phyloP scores from a whole-genome alignment of 2,113 vertebrate species.

The Crotophaga sulcirostris region DNA sequence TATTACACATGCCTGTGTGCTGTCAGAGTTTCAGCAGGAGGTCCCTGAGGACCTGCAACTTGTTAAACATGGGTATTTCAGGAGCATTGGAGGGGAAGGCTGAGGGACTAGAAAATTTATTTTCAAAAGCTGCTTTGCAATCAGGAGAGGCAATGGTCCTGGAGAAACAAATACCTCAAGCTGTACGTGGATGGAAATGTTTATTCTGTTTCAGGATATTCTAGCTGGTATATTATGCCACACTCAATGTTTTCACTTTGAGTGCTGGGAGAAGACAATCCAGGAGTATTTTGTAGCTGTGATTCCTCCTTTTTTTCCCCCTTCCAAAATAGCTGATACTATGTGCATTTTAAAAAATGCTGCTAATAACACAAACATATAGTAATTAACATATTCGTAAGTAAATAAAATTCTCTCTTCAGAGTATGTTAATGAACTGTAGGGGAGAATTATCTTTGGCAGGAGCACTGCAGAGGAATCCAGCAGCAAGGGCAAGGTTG shows the following conservation, averaged over 20 bases:
- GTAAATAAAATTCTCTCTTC: not conserved
- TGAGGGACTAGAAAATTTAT: not conserved
- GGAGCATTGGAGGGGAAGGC: not conserved
- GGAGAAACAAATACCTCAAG: slow-evolving; percentile 13
- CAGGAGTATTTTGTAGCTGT: not conserved
- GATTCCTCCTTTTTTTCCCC: not conserved
- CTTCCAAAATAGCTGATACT: not conserved
- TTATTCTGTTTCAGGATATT: not conserved
- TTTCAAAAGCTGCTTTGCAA: slow-evolving; percentile 17
- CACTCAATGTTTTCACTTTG: not conserved
- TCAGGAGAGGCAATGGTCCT: not conserved
- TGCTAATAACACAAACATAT: not conserved
- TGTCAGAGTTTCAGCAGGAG: slow-evolving; percentile 3
- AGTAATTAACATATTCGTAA: not conserved
- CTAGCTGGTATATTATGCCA: not conserved
- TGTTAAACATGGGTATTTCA: not conserved
- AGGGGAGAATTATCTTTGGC: slow-evolving; percentile 10
- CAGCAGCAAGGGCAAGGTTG: not conserved
- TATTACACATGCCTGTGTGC: not conserved
- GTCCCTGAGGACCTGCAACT: not conserved
- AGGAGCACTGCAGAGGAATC: not conserved
- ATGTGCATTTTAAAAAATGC: not conserved
- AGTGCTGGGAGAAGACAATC: not conserved
- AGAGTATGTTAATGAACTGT: not conserved
- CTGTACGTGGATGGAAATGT: not conserved